Base-by-base conservation (phyloP, 2,797 vertebrate species). In the Onychomys torridus region DNA sequence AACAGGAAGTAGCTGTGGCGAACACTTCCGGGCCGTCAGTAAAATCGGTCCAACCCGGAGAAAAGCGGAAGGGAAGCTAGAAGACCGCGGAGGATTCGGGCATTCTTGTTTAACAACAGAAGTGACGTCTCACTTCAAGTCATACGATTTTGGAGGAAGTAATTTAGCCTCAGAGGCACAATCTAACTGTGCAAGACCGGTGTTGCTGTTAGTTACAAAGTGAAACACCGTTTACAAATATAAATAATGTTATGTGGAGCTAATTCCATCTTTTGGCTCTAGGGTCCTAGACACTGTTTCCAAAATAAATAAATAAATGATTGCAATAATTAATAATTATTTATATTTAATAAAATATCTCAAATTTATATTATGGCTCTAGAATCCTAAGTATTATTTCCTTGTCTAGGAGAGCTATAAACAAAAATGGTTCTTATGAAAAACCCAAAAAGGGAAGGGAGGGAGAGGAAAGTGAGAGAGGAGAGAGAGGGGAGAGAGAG, bases 31-130 rank as follows among this genome's bases (percentile, higher is more conserved):
- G 87, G 3, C 79, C 78, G 40, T 23, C 91, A 3, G 40, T 29
- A 55, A 97, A 91, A 85, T 29, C 49, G 0, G 61, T 92, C 91
- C 84, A 46, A 77, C 75, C 91, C 2, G n/a, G 14, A 89, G 78
- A 67, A 93, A 93, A 95, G 49, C 52, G 79, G 89, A 95, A 91
- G 34, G 55, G 86, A 52, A 4, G 5, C 37, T 52, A 0, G 59
- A 49, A 57, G 55, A 57, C 19, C 0, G 4, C 11, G 98, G 32
- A 94, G 98, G 89, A 98, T 98, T 13, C 97, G 1, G 98, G 98
- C 65, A 76, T 95, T 0, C 57, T 98, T 9, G 98, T 97, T 94
- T 97, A 97, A 97, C 11, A n/a, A 97, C 10, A 43, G 88, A 12
- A 49, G 29, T 0, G 29, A 65, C 11, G 75, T 40, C 16, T 71